Base-by-base conservation (phyloP, 2,888 invertebrate species). In the Xestia ashworthii region DNA sequence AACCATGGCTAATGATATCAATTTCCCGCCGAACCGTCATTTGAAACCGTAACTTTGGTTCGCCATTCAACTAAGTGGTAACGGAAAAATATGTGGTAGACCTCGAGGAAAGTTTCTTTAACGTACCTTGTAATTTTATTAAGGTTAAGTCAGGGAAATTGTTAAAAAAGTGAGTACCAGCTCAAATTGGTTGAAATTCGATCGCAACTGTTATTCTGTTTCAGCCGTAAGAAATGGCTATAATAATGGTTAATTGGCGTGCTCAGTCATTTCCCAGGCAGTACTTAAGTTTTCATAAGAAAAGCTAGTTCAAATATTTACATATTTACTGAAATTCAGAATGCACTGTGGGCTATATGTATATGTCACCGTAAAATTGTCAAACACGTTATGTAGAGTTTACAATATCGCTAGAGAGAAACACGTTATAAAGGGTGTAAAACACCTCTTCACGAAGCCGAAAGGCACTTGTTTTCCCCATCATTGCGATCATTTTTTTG, bases 1-100 rank as follows among this genome's bases (percentile, higher is more conserved):
- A 67, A 80, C 74, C 80, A 69, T 80, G 22, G 58, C 80, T 85
- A 85, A 85, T 71, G 86, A 74, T 85, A 85, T 85, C 85, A 85
- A 85, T 83, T 85, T 85, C 76, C 66, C 65, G 76, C 68, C 58
- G 58, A 73, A 74, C 67, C 80, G 65, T 80, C 64, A 82, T 70
- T 82, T 77, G 80, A 82, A 62, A 73, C 82, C 72, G 70, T 75
- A 64, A 77, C 77, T 69, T 74, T 64, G 67, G 60, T 73, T 46
- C 62, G 53, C 74, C 62, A 71, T 71, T 74, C 66, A 71, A 65
- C 9, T 77, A 58, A 65, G 58, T 62, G 50, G 67, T 66, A 80
- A 80, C 67, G 71, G 68, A 22, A 68, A 38, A 64, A 48, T 74
- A 50, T 71, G 67, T 46, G 67, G 74, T 71, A 60, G 66, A 68